Evolutionary conservation across 1,140 invertebrate genomes (phyloP), one percentile per base, ranked within the genome.

Genomic region (Aphaenogaster rudis): DNA sequence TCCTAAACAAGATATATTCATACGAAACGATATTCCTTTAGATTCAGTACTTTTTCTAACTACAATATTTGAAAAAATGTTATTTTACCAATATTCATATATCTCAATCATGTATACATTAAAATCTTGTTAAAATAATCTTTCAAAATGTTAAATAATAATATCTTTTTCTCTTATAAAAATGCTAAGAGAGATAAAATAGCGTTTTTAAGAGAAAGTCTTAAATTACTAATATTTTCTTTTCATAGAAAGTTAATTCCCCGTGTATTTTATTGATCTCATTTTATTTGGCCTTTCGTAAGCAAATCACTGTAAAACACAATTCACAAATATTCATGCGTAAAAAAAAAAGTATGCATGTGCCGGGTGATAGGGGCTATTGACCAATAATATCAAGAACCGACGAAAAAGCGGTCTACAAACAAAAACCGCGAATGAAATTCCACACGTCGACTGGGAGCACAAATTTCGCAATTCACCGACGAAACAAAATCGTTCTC

Each of bases 371-470:
- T 81, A 57, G 52, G 76, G 76, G 69, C 77, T 67, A 81, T 86
- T 67, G 76, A 81, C 45, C 63, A 59, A 81, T 81, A 67, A 67
- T 86, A 86, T 80, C 63, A 67, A 81, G 50, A 81, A 57, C 64
- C 59, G 64, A 17, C 17, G 78, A 57, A 82, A 86, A 86, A 86
- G 61, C 67, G 78, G 63, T 81, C 63, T 57, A 81, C 85, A 81
- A 81, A 86, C 64, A 80, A 86, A 67, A 79, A 86, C 52, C 76
- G 54, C 63, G 78, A 80, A 86, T 86, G 64, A 86, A 86, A 86
- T 86, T 81, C 76, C 85, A 69, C 76, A 69, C 78, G 72, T 67
- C 52, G 52, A 69, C 52, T 45, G 63, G 48, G 42, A 39, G 59
- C 48, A 50, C 50, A 86, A 86, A 86, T 69, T 86, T 86, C 50